Percentiles rank a stretch among this genome's conserved stretches.
Conservation (phyloP, 92 coral and sea anemone species). For the Pocillopora grandis region DNA sequence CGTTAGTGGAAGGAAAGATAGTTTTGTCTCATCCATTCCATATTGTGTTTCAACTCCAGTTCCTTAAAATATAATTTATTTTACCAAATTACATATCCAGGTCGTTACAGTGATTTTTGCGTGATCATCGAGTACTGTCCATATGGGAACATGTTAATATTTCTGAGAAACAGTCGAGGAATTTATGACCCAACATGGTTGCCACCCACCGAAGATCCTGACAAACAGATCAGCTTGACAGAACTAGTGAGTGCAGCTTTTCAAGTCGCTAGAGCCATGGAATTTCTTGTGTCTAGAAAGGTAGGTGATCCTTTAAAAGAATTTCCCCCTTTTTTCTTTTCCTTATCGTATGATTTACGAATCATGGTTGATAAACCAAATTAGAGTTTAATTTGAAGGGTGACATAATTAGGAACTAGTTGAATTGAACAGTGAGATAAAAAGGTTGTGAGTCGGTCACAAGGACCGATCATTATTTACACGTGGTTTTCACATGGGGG, state of each 20-base stretch:
- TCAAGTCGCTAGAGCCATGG: slow-evolving; percentile 95
- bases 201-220: slow-evolving; percentile 65
- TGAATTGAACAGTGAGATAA: too few species aligned
- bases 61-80: not conserved
- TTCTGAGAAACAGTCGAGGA: slow-evolving; percentile 68
- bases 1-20: too few species aligned
- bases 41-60: not conserved
- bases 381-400: too few species aligned
- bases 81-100: slow-evolving; percentile 28
- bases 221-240: slow-evolving; percentile 66
- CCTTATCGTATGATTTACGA: too few species aligned
- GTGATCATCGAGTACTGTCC: slow-evolving; percentile 88
- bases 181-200: slow-evolving; percentile 77
- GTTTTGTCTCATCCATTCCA: too few species aligned
- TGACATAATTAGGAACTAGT: too few species aligned
- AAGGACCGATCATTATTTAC: too few species aligned
- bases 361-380: too few species aligned
- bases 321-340: too few species aligned
- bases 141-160: slow-evolving; percentile 77
- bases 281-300: slow-evolving; percentile 80
- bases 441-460: not conserved
- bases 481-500: too few species aligned
- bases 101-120: slow-evolving; percentile 72
- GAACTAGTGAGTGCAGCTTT: slow-evolving; percentile 81
- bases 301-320: slow-evolving; percentile 34